A percentile compares a stretch with the other conserved stretches of the same genome.
These are phyloP conservation scores for Meghimatium bilineatum DNA, from an alignment of 2,888 invertebrate genomes.

Conservation along the genomic window DNA sequence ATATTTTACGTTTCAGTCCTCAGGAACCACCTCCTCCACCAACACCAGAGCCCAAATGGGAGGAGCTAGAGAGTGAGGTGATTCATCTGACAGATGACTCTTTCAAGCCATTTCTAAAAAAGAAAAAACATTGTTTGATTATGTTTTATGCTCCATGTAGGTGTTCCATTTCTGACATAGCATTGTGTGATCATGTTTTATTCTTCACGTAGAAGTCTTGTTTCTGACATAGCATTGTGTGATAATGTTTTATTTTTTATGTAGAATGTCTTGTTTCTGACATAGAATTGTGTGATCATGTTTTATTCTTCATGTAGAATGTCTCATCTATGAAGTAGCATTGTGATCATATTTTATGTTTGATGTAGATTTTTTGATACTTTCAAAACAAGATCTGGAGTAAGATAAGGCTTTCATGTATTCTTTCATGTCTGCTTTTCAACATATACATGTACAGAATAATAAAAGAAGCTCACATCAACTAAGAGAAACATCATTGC, in stretches of 20 bases:
- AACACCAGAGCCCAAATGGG: conserved; percentile 88
- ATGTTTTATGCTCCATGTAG: conserved; percentile 96
- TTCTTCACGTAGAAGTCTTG: conserved; percentile 83
- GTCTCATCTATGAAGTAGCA: too few relatives aligned
- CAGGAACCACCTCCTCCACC: conserved; percentile 89
- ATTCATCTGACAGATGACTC: conserved; percentile 85
- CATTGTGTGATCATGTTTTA: not conserved
- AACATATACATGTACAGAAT: too few relatives aligned
- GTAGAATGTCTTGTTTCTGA: conserved; percentile 80
- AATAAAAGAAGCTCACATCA: too few relatives aligned
- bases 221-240: not conserved
- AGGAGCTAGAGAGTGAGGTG: conserved; percentile 85
- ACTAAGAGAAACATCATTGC: too few relatives aligned
- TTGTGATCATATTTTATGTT: too few relatives aligned
- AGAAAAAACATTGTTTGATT: conserved; percentile 90
- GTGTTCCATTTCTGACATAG: conserved; percentile 73
- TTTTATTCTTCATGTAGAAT: too few relatives aligned
- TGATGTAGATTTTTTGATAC: too few relatives aligned
- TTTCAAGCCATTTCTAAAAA: conserved; percentile 86
- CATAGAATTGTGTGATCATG: not conserved
- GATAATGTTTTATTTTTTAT: conserved; percentile 78
- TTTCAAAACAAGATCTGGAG: too few relatives aligned
- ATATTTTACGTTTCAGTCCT: conserved; percentile 79
- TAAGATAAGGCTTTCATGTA: too few relatives aligned
- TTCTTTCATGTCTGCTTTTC: too few relatives aligned